These are phyloP conservation scores for Malacoctenus gilli DNA, from an alignment of 2,797 vertebrate genomes.

Conservation along the genomic window DNA sequence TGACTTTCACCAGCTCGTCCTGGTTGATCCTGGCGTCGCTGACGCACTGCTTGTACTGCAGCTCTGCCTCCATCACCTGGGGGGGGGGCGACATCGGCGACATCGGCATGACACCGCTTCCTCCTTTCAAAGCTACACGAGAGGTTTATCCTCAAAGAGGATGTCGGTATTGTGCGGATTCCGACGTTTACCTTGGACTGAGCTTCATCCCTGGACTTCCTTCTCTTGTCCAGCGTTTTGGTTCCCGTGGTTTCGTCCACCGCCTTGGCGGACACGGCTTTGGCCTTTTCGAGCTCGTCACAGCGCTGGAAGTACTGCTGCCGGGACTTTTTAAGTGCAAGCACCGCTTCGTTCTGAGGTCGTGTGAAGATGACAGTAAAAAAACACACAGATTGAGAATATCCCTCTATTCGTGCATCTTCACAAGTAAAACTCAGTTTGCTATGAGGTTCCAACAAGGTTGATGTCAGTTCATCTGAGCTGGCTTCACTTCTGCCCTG, in stretches of 20 bases:
- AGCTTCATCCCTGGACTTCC: constrained; percentile 89
- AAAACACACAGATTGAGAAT: constrained; percentile 6
- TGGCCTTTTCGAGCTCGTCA: constrained; percentile 88
- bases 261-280: constrained; percentile 80
- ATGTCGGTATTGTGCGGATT: not conserved
- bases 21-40: constrained; percentile 82
- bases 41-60: constrained; percentile 81
- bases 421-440: not conserved
- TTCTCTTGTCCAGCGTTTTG: constrained; percentile 90
- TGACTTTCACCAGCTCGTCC: constrained; percentile 85
- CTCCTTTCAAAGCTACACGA: too few relatives aligned
- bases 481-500: not conserved
- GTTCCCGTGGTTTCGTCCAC: constrained; percentile 80
- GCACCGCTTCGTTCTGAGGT: constrained; percentile 85
- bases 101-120: too few relatives aligned
- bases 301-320: constrained; percentile 89
- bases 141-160: too few relatives aligned
- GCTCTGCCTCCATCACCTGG: constrained; percentile 84
- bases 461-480: constrained; percentile 20
- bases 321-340: constrained; percentile 85
- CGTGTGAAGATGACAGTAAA: too few relatives aligned
- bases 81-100: too few relatives aligned
- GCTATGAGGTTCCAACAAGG: not conserved
- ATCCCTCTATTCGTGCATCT: too few relatives aligned
- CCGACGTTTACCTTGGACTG: constrained; percentile 87